A percentile compares a stretch with the other conserved stretches of the same genome.
phyloP scores from a whole-genome alignment of 2,888 invertebrate species.

The Agrochola lychnidis region DNA sequence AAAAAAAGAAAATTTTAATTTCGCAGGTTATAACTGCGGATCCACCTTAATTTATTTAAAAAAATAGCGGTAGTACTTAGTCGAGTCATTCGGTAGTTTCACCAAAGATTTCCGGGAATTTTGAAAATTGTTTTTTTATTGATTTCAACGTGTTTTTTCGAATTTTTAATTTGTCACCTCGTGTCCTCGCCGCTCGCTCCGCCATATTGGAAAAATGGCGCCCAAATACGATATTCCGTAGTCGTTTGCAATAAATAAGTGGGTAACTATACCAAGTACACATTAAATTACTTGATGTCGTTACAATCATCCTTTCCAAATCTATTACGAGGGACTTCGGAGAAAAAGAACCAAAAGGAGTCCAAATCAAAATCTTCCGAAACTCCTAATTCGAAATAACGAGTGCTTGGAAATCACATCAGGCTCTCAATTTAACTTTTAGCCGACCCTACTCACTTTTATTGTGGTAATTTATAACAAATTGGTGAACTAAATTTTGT shows the following conservation, averaged over 20 bases:
- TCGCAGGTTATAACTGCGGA: no score
- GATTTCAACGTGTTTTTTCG: no score
- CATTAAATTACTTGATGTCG: constrained; percentile 32
- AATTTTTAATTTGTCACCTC: no score
- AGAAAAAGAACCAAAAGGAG: constrained; percentile 32
- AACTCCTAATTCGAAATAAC: constrained; percentile 57
- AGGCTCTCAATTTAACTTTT: constrained; percentile 72
- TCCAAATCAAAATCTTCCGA: constrained; percentile 34
- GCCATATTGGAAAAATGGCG: no score
- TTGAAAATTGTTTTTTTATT: no score
- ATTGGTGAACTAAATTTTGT: constrained; percentile 42
- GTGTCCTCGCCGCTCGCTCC: no score
- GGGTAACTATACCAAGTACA: background rate
- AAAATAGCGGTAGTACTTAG: no score
- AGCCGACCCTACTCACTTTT: constrained; percentile 54
- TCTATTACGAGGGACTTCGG: constrained; percentile 39
- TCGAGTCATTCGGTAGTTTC: no score
- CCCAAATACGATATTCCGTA: no score
- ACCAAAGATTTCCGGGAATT: no score
- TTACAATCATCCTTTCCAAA: constrained; percentile 35
- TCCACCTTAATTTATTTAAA: no score
- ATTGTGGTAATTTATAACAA: constrained; percentile 63
- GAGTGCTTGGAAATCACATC: constrained; percentile 65
- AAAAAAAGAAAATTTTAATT: no score
- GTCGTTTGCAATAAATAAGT: background rate